Base-by-base conservation (phyloP, 2,113 vertebrate species). In the Oryzias javanicus region DNA sequence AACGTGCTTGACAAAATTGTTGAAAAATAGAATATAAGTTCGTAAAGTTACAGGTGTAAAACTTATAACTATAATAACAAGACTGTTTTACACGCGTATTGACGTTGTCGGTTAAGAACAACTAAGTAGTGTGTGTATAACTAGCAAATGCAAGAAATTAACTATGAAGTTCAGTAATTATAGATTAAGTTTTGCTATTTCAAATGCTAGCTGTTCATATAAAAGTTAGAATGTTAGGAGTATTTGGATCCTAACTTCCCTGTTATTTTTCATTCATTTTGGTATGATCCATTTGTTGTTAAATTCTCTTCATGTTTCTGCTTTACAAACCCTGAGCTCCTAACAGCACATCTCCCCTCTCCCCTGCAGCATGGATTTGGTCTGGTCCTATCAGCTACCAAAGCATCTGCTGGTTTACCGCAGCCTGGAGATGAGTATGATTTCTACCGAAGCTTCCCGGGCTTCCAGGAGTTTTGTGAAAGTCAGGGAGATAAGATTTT, bases 401-500 rank as follows among this genome's bases (percentile, higher is more conserved):
- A 97, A 67, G 93, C 96, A 0, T 95, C 96, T 0, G 92, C 89
- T 0, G 79, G 88, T 40, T 89, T 99, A 0, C 97, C 97, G 13
- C 94, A 95, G 79, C 71, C 88, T 3, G 97, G 96, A 0, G 97
- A 98, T 0, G 96, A 99, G 17, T 97, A 92, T 6, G 97, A 99
- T 72, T 96, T 98, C 84, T 98, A 99, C 78, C 90, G 93, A 44
- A 98, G 96, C 82, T 99, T 98, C 80, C 91, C 95, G 0, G 94
- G 92, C 0, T 98, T 99, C 86, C 93, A 89, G 16, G 91, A 92
- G 0, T 98, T 94, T 86, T 98, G 96, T 78, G 88, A 89, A 24
- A 90, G 81, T 0, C 96, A 98, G 75, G 94, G 94, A 3, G 92
- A 96, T 51, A 83, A 60, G 17, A 87, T 99, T 42, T 81, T 98